Percentiles rank a stretch among this genome's conserved stretches.
Evolutionary conservation across 1,140 invertebrate species (phyloP).

Genomic region (Diabrotica virgifera): DNA sequence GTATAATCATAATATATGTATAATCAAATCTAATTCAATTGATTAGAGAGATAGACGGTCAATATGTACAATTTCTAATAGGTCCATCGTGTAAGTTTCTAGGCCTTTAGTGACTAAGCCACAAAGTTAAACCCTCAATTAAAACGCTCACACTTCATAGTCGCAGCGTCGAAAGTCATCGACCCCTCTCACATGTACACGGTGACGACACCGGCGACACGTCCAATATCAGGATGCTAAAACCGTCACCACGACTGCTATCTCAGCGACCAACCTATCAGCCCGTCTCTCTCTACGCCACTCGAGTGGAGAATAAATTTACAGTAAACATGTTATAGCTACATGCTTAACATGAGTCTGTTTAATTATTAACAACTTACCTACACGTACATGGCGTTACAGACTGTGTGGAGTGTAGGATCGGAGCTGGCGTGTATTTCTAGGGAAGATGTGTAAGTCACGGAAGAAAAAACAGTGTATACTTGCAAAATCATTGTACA

Average conservation of each 20-base stretch:
- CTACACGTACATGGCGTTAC: neutral
- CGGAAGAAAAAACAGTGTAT: no score
- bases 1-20: no score
- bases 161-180: constrained; percentile 13
- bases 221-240: constrained; percentile 31
- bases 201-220: constrained; percentile 10
- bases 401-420: neutral
- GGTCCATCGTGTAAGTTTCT: no score
- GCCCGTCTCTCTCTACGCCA: constrained; percentile 20
- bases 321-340: constrained; percentile 39
- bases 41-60: no score
- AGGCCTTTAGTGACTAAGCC: no score
- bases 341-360: constrained; percentile 33
- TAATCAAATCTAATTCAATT: no score
- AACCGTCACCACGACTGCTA: constrained; percentile 28
- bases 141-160: no score
- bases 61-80: no score
- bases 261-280: constrained; percentile 3
- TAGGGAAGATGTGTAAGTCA: no score
- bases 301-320: constrained; percentile 33
- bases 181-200: constrained; percentile 15
- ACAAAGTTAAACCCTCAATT: no score
- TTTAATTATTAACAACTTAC: constrained; percentile 35
- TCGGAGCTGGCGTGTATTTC: neutral
- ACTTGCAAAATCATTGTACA: no score